Evolutionary conservation across 2,797 vertebrate genomes (phyloP), one percentile per base, ranked within the genome.

Genomic region (Amniataba percoides): DNA sequence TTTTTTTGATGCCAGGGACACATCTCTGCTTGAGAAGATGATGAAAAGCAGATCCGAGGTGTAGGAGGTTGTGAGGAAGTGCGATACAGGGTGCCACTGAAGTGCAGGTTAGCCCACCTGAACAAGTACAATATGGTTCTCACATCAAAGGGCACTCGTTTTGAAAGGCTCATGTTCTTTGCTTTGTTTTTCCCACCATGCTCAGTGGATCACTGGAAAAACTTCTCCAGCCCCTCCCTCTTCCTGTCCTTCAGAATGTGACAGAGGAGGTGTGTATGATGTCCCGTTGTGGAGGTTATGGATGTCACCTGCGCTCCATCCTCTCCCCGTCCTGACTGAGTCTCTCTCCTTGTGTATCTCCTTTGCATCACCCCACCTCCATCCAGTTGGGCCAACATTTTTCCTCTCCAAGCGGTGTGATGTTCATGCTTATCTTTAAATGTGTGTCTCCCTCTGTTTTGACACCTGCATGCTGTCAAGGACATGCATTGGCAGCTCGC

Each of bases 401-500:
- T 46, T 21, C 60, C 8, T 27, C 31, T 42, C 48, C 14, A 7
- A 61, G 74, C 16, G 8, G 16, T 43, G 65, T 42, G 64, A 55
- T 81, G 67, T 78, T 71, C 51, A 39, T 27, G 63, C 59, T 79
- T 81, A 68, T 86, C 78, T 85, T 73, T 79, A 83, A 83, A 64
- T 77, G 77, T 51, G 57, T 67, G 53, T 74, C 73, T 83, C 58
- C 25, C 15, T 86, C 68, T 68, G 27, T 82, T 81, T 76, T 84
- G 80, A 89, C 81, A 89, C 88, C 68, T 72, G 82, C 77, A 74
- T 34, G 53, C 65, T 85, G 84, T 88, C 87, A 93, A 91, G 90
- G 89, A 91, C 82, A 62, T 71, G 76, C 77, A 42, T 68, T 82
- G 76, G 81, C 85, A 86, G 83, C 58, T 55, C 69, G 39, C 43